phyloP scores from a whole-genome alignment of 2,888 invertebrate species.

The Mechanitis mazaeus region DNA sequence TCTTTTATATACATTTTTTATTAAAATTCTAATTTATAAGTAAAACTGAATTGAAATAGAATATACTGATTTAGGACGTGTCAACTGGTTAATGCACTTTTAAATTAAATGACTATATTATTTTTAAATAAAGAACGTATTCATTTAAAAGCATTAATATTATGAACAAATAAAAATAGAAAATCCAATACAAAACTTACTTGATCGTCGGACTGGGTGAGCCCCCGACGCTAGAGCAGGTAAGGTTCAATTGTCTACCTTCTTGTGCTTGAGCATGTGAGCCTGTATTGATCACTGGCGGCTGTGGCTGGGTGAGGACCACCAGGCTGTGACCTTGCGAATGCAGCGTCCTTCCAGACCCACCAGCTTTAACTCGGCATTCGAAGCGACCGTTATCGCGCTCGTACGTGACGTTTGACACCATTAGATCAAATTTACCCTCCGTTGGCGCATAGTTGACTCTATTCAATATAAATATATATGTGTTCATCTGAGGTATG shows the following conservation, averaged over 20 bases:
- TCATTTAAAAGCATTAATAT: no score
- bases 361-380: slow-evolving; percentile 90
- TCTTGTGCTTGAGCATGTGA: slow-evolving; percentile 88
- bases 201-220: slow-evolving; percentile 92
- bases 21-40: no score
- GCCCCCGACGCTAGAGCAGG: slow-evolving; percentile 90
- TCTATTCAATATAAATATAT: slow-evolving; percentile 55
- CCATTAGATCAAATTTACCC: slow-evolving; percentile 89
- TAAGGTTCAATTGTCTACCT: slow-evolving; percentile 83
- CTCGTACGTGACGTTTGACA: slow-evolving; percentile 92
- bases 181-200: slow-evolving; percentile 54
- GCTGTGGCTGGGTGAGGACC: slow-evolving; percentile 89
- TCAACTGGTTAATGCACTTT: no score
- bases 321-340: slow-evolving; percentile 89
- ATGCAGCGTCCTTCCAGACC: slow-evolving; percentile 89
- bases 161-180: no score
- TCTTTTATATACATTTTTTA: no score
- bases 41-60: no score
- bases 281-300: slow-evolving; percentile 86
- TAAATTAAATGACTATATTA: no score
- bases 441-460: slow-evolving; percentile 89
- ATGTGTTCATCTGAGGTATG: no score
- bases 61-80: no score
- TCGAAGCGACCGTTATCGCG: slow-evolving; percentile 94
- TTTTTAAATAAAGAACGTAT: no score